phyloP scores from a whole-genome alignment of 2,888 invertebrate species.

The Netelia melanura region DNA sequence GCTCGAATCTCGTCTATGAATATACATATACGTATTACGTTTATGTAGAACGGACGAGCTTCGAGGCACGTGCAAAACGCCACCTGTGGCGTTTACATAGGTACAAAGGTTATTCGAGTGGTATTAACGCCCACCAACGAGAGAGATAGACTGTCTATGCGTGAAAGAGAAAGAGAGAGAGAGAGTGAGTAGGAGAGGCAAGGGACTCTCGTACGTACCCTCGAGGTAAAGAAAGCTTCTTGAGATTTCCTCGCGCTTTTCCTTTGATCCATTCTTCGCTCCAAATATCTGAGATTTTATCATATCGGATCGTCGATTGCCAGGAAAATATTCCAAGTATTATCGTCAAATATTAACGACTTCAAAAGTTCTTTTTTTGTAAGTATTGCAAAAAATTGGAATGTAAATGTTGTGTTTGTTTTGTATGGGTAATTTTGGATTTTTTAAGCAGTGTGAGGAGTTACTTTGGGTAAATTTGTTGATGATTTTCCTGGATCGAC shows the following conservation, averaged over 20 bases:
- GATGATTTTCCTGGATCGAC: too few species aligned
- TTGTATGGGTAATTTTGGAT: too few species aligned
- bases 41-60: constrained; percentile 25
- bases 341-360: too few species aligned
- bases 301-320: neutral
- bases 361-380: too few species aligned
- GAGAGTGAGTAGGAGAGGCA: neutral
- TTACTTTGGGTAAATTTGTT: too few species aligned
- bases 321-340: too few species aligned
- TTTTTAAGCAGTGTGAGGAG: too few species aligned
- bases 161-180: constrained; percentile 30
- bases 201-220: constrained; percentile 42
- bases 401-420: too few species aligned
- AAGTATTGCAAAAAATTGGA: too few species aligned
- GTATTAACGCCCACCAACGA: constrained; percentile 57
- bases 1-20: neutral
- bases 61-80: constrained; percentile 70
- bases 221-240: constrained; percentile 52
- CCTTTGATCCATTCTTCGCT: constrained; percentile 1
- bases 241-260: constrained; percentile 52
- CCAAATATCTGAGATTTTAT: constrained; percentile 4
- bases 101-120: constrained; percentile 64
- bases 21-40: constrained; percentile 12
- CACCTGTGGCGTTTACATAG: constrained; percentile 76
- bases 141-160: neutral